Base-by-base conservation (phyloP, 2,113 vertebrate genomes). In the Danionella cerebrum region DNA sequence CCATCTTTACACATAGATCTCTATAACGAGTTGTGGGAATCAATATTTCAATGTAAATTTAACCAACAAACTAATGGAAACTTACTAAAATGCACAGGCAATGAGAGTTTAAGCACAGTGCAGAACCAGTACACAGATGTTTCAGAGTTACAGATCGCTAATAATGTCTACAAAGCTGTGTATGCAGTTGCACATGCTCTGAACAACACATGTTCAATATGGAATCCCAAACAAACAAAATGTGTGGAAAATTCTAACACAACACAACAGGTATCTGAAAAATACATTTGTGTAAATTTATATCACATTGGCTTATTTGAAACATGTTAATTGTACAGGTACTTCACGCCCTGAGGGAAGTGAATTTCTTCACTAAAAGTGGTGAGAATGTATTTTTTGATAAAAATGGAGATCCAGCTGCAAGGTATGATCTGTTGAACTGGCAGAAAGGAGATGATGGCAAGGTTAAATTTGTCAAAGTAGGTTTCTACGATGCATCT, bases 141-240 rank as follows among this genome's bases (percentile, higher is more conserved):
- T 14, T 76, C 79, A 24, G 77, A 78, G 16, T 42, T 78, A 38
- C 76, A 78, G 60, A 79, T 79, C 31, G 75, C 80, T 42, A 80
- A 80, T 36, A 80, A 80, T 64, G 79, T 82, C 21, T 82, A 81
- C 25, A 80, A 80, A 47, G 80, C 79, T 12, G 70, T 82, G 21
- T 81, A 79, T 67, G 65, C 79, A 41, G 63, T 78, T 42, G 75
- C 80, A 36, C 69, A 82, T 68, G 71, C 79, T 5, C 62, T 82
- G 19, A 47, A 81, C 54, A 65, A 52, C 18, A 67, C 53, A 36
- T 79, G 79, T 62, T 54, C 44, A 66, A 57, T 45, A 19, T 38
- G 19, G 19, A 29, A 39, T 12, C 47, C 6, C 35, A 27, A 50
- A 16, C 24, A 65, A 24, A 19, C 1, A 29, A 51, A 29, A 8